Base-by-base conservation (phyloP, 2,113 vertebrate genomes). In the Montifringilla adamsi region DNA sequence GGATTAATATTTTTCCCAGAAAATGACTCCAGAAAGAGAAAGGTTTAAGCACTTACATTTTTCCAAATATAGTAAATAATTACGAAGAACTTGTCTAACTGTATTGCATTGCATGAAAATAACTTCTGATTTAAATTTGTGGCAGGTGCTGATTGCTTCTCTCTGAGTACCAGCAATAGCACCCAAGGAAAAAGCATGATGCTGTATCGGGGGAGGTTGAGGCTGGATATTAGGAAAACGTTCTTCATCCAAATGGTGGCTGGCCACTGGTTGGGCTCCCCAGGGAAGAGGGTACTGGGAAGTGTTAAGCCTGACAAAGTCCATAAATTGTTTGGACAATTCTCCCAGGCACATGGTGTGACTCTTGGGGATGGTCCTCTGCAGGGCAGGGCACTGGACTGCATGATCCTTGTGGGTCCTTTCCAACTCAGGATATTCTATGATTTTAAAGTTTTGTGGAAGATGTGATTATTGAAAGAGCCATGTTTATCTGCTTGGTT, bases 131-230 rank as follows among this genome's bases (percentile, higher is more conserved):
- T 85, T 27, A 69, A 58, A 49, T 58, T 14, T 83, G 13, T 37
- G 47, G 17, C 8, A 15, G 24, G 7, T 0, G 0, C 17, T 35
- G 26, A 31, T 49, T 0, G 3, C 35, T 41, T 27, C 11, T 41
- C 3, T 69, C 26, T 26, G 17, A 55, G 35, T 39, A 47, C 17
- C 30, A 76, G 4, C 0, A 0, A 31, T 15, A 62, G 21, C 14
- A 26, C 7, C 3, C 28, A 47, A 39, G 24, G 23, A 39, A 68
- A 15, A 13, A 46, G 13, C 11, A 47, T 11, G 7, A 47, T 26
- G 17, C 6, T 47, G 16, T n/a, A 5, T 27, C 2, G 3, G 10
- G 13, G 5, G 4, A 50, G 14, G 7, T 31, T 26, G 46, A 55
- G 47, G 5, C 7, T 83, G 55, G 17, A 28, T 55, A 43, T 41